Base-by-base conservation (phyloP, 2,888 invertebrate species). In the Phragmatobia fuliginosa region DNA sequence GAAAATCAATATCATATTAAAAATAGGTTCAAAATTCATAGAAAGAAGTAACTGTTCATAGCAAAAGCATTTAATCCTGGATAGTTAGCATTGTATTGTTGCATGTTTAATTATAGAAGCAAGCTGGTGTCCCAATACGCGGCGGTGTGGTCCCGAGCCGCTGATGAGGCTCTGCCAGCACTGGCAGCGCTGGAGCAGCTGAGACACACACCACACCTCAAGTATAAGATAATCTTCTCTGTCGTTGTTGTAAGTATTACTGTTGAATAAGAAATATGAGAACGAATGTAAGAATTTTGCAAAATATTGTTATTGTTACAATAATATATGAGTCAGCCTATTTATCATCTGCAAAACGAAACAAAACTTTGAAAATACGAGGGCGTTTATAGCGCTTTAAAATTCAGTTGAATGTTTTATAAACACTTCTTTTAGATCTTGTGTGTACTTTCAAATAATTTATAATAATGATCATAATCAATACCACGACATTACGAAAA, bases 221-320 rank as follows among this genome's bases (percentile, higher is more conserved):
- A 99, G 95, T 97, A 97, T 84, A 99, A 99, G 96, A 98, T 99
- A 80, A 96, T 99, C 78, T 99, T 99, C 95, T 99, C 99, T 72
- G 98, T 99, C 71, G 97, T 99, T 82, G 99, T 99, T 94, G 99
- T 99, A 94, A 97, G 98, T 96, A 81, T 68, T 49, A 32, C 25
- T 33, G 11, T 2, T 4, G 25, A 58, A 21, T 41, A 18, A 28
- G 18, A 62, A n/a, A n/a, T n/a, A n/a, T n/a, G n/a, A n/a, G n/a
- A n/a, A n/a, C n/a, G n/a, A n/a, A n/a, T n/a, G n/a, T n/a, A n/a
- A n/a, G n/a, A n/a, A n/a, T n/a, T n/a, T n/a, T n/a, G n/a, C n/a
- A n/a, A n/a, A n/a, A n/a, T n/a, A n/a, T n/a, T n/a, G n/a, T n/a
- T n/a, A n/a, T n/a, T n/a, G n/a, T n/a, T n/a, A n/a, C n/a, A n/a